Conservation (phyloP, 2,888 invertebrate genomes). For the Orthosia gothica region DNA sequence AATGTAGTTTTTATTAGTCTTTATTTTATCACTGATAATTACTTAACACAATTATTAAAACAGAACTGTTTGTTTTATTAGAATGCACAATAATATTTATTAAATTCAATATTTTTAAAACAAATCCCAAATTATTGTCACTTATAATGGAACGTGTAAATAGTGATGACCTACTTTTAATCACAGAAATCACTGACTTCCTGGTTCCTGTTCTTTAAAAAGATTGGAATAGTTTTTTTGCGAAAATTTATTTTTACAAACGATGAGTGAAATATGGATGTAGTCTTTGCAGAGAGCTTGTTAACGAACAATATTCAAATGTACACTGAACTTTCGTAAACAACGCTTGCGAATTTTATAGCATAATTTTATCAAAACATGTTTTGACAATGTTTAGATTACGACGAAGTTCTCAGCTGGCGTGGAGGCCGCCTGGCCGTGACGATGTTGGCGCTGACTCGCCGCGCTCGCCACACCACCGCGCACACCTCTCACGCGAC, state of each 20-base stretch:
- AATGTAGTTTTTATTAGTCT: background rate
- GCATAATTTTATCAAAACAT: constrained; percentile 77
- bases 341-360: constrained; percentile 73
- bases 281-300: background rate
- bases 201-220: background rate
- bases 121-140: background rate
- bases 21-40: background rate
- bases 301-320: constrained; percentile 7
- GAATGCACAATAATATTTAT: background rate
- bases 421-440: constrained; percentile 1
- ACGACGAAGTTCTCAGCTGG: constrained; percentile 35
- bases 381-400: constrained; percentile 68
- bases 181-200: constrained; percentile 8
- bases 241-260: background rate
- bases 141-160: constrained; percentile 3
- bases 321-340: constrained; percentile 43
- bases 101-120: background rate
- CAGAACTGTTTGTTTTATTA: background rate
- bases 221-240: background rate
- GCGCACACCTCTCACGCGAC: constrained; percentile 74
- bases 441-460: constrained; percentile 50
- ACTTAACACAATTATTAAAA: background rate
- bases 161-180: background rate
- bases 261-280: background rate
- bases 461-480: constrained; percentile 44